phyloP scores from a whole-genome alignment of 2,113 vertebrate genomes.

The Mungos mungo region DNA sequence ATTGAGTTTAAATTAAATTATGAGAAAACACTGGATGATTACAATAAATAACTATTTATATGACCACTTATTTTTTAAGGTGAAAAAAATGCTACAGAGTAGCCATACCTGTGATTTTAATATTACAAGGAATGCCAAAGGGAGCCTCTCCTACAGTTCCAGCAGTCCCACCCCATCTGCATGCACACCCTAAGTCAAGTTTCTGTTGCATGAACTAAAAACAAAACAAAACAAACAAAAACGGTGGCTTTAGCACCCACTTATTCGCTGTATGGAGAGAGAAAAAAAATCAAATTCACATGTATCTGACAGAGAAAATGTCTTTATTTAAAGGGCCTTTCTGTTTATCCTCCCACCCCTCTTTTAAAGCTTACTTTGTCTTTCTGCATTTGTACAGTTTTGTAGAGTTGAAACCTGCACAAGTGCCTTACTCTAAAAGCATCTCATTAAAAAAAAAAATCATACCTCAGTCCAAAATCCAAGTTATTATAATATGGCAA shows the following conservation, averaged over 20 bases:
- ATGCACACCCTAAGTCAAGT: slow-evolving; percentile 89
- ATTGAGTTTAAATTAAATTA: slow-evolving; percentile 35
- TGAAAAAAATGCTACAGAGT: slow-evolving; percentile 54
- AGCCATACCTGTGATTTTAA: slow-evolving; percentile 93
- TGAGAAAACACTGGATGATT: slow-evolving; percentile 46
- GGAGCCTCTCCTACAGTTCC: slow-evolving; percentile 92
- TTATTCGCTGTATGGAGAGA: slow-evolving; percentile 56
- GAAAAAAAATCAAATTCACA: slow-evolving; percentile 65
- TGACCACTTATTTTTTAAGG: slow-evolving; percentile 63
- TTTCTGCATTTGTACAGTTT: slow-evolving; percentile 42
- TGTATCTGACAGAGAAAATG: slow-evolving; percentile 49
- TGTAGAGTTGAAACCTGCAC: neutral
- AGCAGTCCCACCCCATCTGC: slow-evolving; percentile 88
- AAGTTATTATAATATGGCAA: slow-evolving; percentile 33
- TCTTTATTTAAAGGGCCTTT: slow-evolving; percentile 38
- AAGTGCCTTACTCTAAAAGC: slow-evolving; percentile 10
- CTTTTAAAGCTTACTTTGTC: slow-evolving; percentile 39
- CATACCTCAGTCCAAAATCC: neutral
- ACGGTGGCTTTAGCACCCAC: slow-evolving; percentile 73
- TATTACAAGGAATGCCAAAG: slow-evolving; percentile 96
- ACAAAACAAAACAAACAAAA: slow-evolving; percentile 70
- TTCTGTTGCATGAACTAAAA: slow-evolving; percentile 91
- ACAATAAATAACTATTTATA: slow-evolving; percentile 48
- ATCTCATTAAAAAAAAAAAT: slow-evolving; percentile 34
- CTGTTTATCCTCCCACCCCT: slow-evolving; percentile 28